Percentiles rank a stretch among this genome's conserved stretches.
phyloP scores from a whole-genome alignment of 2,888 invertebrate species.

The Spatulosminthurus flaviceps region DNA sequence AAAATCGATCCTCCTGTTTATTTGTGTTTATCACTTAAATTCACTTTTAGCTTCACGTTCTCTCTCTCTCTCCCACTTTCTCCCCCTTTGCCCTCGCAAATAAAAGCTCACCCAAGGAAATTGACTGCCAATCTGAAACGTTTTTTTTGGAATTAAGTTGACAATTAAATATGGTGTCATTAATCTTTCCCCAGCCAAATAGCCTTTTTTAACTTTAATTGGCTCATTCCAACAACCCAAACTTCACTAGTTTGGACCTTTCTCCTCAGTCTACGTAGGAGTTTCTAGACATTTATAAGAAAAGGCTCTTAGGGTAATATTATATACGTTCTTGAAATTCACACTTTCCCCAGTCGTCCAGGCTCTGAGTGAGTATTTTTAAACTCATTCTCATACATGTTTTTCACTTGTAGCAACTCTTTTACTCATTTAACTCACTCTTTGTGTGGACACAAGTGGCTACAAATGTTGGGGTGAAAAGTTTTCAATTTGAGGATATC shows the following conservation, averaged over 20 bases:
- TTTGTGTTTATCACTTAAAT: constrained; percentile 48
- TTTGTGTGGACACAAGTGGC: no score
- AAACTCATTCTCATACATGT: background rate
- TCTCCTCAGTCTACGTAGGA: background rate
- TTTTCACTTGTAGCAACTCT: background rate
- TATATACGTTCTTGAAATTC: no score
- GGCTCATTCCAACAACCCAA: constrained; percentile 3
- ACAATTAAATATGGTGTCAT: constrained; percentile 45
- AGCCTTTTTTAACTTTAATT: constrained; percentile 35
- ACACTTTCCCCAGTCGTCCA: background rate
- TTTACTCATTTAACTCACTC: no score
- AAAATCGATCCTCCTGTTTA: constrained; percentile 47
- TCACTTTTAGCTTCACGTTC: constrained; percentile 41
- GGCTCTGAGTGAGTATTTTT: background rate
- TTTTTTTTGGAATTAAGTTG: constrained; percentile 43
- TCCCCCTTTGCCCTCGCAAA: background rate
- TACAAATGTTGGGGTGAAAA: no score
- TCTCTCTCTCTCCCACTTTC: no score
- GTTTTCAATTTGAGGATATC: no score
- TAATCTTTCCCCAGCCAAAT: constrained; percentile 38
- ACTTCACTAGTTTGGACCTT: background rate
- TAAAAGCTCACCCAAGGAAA: constrained; percentile 37
- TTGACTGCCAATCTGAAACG: constrained; percentile 43
- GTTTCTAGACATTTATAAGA: no score
- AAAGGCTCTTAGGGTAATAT: no score